Evolutionary conservation across 2,888 invertebrate genomes (phyloP), one percentile per base, ranked within the genome.

Genomic region (Pantelozetes paolii): DNA sequence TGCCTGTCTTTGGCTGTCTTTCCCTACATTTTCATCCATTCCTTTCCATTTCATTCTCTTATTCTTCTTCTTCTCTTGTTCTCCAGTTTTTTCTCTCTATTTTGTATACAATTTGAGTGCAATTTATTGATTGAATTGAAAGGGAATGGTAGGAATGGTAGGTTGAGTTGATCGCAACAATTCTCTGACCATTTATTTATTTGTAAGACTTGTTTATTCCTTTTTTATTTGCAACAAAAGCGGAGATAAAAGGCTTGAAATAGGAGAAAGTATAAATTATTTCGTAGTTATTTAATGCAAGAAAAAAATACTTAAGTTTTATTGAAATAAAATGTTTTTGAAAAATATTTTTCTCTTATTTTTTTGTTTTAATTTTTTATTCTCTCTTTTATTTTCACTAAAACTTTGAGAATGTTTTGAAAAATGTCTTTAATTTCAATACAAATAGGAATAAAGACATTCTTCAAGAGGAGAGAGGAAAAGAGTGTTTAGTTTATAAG

Each of bases 91-190:
- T 50, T 50, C 50, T n/a, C 59, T 57, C 6, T 32, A 30, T 59
- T 59, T 32, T 59, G n/a, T n/a, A 28, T 59, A 9, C 20, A 50
- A 9, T 50, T 50, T 18, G 30, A 59, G 59, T 28, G 59, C 59
- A 9, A 59, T 59, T 59, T 50, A 50, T 50, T 50, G 59, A 59
- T 59, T 59, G 59, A 59, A 59, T 28, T n/a, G 30, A 59, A 59
- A n/a, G n/a, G n/a, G n/a, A n/a, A n/a, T n/a, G n/a, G n/a, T n/a
- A n/a, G 59, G 28, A 59, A 59, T 59, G 30, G 30, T 59, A 28
- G 30, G 30, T 59, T 26, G 28, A 20, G n/a, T n/a, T 50, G 57
- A 57, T 57, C 57, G 23, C 15, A 57, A 15, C 26, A 11, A 36
- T 18, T 36, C 36, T 11, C 15, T 36, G 20, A 18, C 36, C 36